These are phyloP conservation scores for Lepidocolaptes lacrymiger DNA, from an alignment of 2,797 vertebrate genomes.

Conservation along the genomic window DNA sequence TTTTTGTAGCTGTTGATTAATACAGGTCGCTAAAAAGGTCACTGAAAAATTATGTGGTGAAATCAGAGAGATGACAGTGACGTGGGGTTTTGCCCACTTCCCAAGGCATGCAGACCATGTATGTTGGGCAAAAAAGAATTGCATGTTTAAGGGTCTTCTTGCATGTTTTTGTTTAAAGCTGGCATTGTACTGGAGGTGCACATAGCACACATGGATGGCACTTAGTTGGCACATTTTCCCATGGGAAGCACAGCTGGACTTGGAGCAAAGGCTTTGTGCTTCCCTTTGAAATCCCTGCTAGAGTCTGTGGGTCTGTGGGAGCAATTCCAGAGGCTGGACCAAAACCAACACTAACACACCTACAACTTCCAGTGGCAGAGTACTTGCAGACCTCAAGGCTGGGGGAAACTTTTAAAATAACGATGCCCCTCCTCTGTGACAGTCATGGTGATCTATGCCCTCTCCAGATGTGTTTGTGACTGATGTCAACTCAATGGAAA, in stretches of 20 bases:
- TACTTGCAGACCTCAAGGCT: not conserved
- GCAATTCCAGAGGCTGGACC: not conserved
- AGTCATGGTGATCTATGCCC: conserved; percentile 28
- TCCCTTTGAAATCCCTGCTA: not conserved
- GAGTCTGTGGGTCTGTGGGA: not conserved
- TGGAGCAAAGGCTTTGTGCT: not conserved
- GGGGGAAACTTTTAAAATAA: not conserved
- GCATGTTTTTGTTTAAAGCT: not conserved
- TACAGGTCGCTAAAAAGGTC: accelerated
- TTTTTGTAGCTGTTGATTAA: not conserved
- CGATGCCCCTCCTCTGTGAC: not conserved
- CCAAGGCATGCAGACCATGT: accelerated
- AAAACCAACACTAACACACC: not conserved
- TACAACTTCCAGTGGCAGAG: not conserved
- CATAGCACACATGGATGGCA: not conserved
- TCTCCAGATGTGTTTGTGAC: conserved; percentile 50
- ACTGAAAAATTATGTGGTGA: not conserved
- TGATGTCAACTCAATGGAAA: conserved; percentile 55
- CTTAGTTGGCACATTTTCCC: not conserved
- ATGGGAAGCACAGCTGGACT: not conserved
- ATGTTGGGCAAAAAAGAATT: not conserved
- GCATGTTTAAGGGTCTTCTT: not conserved
- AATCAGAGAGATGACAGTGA: not conserved
- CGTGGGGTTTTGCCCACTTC: not conserved
- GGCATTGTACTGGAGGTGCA: not conserved